phyloP scores from a whole-genome alignment of 2,113 vertebrate species.

The Clinocottus analis region DNA sequence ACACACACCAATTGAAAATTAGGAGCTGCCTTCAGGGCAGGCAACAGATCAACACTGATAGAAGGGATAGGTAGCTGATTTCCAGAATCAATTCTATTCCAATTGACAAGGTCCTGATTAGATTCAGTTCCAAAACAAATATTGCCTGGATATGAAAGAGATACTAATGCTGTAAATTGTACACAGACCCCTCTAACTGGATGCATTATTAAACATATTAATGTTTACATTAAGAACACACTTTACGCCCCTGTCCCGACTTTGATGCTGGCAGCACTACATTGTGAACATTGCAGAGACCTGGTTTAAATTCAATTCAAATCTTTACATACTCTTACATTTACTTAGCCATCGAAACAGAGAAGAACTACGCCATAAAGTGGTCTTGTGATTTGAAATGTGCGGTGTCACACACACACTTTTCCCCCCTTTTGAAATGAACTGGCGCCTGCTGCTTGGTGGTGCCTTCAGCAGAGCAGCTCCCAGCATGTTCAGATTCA shows the following conservation, averaged over 20 bases:
- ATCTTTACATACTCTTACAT: not conserved
- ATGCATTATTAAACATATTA: not conserved
- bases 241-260: not conserved
- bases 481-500: not conserved
- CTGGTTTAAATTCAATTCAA: not conserved
- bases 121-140: no score
- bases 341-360: not conserved
- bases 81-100: no score
- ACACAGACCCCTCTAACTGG: not conserved
- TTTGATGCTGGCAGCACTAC: not conserved
- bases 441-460: not conserved
- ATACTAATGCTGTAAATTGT: not conserved
- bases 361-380: not conserved
- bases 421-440: not conserved
- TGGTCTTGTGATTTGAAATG: not conserved
- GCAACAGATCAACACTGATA: not conserved
- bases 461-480: not conserved
- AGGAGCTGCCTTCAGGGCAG: not conserved
- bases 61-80: not conserved
- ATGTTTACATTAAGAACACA: not conserved
- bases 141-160: not conserved
- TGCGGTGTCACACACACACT: not conserved
- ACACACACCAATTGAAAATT: constrained; percentile 11
- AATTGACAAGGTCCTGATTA: no score
- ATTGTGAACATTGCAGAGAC: not conserved